Conservation (phyloP, 53 echinoderm and acorn worm genomes). For the Echinometra lucunter region DNA sequence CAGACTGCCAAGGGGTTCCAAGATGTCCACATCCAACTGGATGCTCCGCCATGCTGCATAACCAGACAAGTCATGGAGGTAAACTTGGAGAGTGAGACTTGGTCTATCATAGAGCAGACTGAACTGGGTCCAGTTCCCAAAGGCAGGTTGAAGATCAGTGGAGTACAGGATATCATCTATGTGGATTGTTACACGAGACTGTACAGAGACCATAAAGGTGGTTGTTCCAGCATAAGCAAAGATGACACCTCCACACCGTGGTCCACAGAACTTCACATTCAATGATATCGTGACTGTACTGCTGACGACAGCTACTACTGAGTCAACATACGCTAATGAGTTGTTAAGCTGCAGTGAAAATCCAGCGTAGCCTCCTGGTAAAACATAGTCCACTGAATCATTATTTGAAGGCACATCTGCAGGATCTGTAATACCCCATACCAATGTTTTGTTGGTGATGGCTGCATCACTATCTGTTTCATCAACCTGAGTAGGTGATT, state of each 20-base stretch:
- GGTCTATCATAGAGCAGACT: conserved; percentile 81
- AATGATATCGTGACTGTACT: conserved; percentile 75
- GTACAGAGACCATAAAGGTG: conserved; percentile 80
- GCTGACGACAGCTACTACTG: conserved; percentile 44
- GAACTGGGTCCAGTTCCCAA: conserved; percentile 82
- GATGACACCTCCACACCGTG: conserved; percentile 82
- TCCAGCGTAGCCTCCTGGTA: conserved; percentile 77
- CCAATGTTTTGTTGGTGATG: conserved; percentile 56
- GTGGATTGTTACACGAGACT: conserved; percentile 78
- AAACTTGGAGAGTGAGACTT: conserved; percentile 74
- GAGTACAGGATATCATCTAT: conserved; percentile 71
- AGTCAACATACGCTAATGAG: conserved; percentile 70
- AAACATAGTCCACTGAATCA: conserved; percentile 61
- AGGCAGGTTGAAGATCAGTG: conserved; percentile 76
- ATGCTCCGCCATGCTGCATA: conserved; percentile 70
- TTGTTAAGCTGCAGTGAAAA: conserved; percentile 68
- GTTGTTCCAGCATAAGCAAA: conserved; percentile 77
- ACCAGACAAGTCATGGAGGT: conserved; percentile 76
- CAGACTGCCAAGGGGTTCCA: conserved; percentile 75
- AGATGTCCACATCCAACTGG: conserved; percentile 74
- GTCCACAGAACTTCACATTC: conserved; percentile 77
- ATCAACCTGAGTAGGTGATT: conserved; percentile 13
- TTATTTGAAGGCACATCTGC: conserved; percentile 9
- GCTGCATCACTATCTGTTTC: conserved; percentile 51
- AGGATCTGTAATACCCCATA: conserved; percentile 15